phyloP scores from a whole-genome alignment of 2,797 vertebrate genomes.

The Lacerta viridis region DNA sequence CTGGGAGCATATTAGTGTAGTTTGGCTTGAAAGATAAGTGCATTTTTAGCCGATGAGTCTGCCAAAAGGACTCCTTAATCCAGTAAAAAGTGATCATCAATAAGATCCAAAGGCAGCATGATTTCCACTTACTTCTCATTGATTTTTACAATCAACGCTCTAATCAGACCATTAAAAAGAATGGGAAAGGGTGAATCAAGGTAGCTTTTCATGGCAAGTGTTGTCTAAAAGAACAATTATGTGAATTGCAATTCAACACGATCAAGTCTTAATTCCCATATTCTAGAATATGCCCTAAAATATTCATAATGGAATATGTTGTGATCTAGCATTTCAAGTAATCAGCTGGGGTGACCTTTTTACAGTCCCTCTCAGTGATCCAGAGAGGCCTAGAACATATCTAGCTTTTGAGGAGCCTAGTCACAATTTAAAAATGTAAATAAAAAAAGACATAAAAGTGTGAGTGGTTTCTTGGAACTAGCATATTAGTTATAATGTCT shows the following conservation, averaged over 20 bases:
- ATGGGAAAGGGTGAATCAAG: background rate
- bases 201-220: background rate
- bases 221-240: background rate
- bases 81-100: background rate
- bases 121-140: slow-evolving; percentile 1
- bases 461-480: too few species aligned
- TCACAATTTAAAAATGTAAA: too few species aligned
- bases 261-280: background rate
- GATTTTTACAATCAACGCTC: background rate
- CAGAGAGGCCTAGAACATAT: too few species aligned
- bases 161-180: background rate
- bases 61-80: background rate
- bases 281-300: background rate
- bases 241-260: background rate
- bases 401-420: background rate
- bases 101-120: slow-evolving; percentile 4
- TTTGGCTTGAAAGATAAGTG: slow-evolving; percentile 11
- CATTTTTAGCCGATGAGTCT: slow-evolving; percentile 12
- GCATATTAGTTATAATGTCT: too few species aligned
- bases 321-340: background rate
- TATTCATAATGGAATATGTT: background rate
- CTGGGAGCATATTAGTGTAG: slow-evolving; percentile 14
- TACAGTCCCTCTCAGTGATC: background rate
- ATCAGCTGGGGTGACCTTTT: background rate
- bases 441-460: too few species aligned